Conservation (phyloP, 2,797 vertebrate genomes). For the Melanotaenia pygmaea region DNA sequence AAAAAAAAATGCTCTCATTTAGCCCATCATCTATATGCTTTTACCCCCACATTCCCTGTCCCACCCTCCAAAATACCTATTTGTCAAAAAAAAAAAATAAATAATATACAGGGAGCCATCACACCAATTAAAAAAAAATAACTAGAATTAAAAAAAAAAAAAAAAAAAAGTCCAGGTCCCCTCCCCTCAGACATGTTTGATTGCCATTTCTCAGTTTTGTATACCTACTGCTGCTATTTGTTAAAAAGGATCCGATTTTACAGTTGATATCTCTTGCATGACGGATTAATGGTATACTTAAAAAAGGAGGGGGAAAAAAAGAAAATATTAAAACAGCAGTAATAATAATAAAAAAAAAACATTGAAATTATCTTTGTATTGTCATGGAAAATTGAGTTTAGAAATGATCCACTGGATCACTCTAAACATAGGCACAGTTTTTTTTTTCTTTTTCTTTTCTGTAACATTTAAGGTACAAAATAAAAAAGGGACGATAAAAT, state of each 20-base stretch:
- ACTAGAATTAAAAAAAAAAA: background rate
- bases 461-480: conserved; percentile 28
- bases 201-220: conserved; percentile 71
- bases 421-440: conserved; percentile 85
- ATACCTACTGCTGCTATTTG: conserved; percentile 69
- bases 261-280: conserved; percentile 55
- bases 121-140: conserved; percentile 26
- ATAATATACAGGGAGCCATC: conserved; percentile 34
- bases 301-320: conserved; percentile 44
- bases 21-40: conserved; percentile 59
- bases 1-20: conserved; percentile 69
- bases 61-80: conserved; percentile 43
- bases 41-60: conserved; percentile 34
- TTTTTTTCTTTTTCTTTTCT: background rate
- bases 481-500: background rate
- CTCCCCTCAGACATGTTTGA: conserved; percentile 48
- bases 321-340: conserved; percentile 57
- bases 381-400: conserved; percentile 76
- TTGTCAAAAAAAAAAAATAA: conserved; percentile 21
- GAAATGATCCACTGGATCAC: conserved; percentile 75
- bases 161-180: conserved; percentile 41
- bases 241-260: conserved; percentile 60
- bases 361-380: conserved; percentile 72
- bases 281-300: conserved; percentile 55
- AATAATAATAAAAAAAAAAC: conserved; percentile 74